Evolutionary conservation across 2,797 vertebrate species (phyloP).

Genomic region (Gastrophryne carolinensis): DNA sequence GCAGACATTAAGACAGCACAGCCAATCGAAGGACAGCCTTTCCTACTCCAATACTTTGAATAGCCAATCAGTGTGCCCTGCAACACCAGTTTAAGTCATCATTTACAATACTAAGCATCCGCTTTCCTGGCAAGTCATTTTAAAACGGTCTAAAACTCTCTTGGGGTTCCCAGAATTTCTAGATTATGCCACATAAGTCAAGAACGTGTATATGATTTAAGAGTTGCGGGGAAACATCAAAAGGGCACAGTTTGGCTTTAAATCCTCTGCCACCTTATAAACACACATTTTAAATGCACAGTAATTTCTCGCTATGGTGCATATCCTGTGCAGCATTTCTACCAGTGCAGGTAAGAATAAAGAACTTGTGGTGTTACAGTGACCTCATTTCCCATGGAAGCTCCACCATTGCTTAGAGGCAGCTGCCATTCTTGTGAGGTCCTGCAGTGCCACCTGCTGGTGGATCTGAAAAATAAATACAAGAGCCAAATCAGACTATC

Average conservation of each 20-base stretch:
- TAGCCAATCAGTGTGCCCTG: too few species aligned
- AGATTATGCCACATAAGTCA: neutral
- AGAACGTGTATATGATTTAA: neutral
- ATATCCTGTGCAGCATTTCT: constrained; percentile 18
- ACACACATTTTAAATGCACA: constrained; percentile 2
- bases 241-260: neutral
- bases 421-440: neutral
- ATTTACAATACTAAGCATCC: too few species aligned
- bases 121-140: too few species aligned
- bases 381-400: neutral
- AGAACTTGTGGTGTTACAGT: neutral
- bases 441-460: constrained; percentile 8
- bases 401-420: neutral
- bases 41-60: too few species aligned
- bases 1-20: too few species aligned
- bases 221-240: constrained; percentile 8
- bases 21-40: too few species aligned
- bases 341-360: constrained; percentile 4
- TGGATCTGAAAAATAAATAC: neutral
- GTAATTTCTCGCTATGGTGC: constrained; percentile 5
- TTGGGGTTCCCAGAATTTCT: neutral
- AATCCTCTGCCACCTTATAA: constrained; percentile 24
- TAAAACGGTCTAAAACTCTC: neutral
- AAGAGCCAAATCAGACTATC: too few species aligned
- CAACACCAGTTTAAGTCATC: too few species aligned